These are phyloP conservation scores for Panorpa germanica DNA, from an alignment of 2,888 invertebrate genomes.

Conservation along the genomic window DNA sequence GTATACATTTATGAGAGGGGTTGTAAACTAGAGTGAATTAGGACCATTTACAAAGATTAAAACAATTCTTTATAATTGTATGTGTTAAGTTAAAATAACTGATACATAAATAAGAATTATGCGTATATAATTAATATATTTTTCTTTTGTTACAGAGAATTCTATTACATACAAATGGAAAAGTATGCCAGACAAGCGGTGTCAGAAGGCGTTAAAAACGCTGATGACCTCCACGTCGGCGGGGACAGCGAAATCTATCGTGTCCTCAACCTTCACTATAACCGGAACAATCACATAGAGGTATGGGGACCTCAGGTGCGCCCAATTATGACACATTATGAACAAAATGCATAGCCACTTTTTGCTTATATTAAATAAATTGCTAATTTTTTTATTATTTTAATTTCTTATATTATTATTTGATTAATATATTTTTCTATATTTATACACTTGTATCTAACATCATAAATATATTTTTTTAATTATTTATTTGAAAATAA, in stretches of 20 bases:
- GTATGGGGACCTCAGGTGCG: constrained; percentile 56
- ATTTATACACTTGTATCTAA: constrained; percentile 8
- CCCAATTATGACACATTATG: constrained; percentile 11
- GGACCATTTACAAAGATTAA: too few species aligned
- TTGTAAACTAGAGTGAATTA: too few species aligned
- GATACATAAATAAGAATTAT: too few species aligned
- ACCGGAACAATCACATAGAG: constrained; percentile 92
- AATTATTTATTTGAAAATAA: too few species aligned
- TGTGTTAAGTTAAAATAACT: too few species aligned
- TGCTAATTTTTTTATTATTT: constrained; percentile 5
- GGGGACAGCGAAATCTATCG: constrained; percentile 94
- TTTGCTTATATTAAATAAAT: constrained; percentile 4
- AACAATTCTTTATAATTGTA: too few species aligned
- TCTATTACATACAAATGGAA: constrained; percentile 99
- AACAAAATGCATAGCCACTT: too few species aligned
- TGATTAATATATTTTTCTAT: constrained; percentile 7
- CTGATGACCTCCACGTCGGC: constrained; percentile 85
- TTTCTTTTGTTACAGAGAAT: constrained; percentile 61
- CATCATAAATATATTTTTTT: too few species aligned
- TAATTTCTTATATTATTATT: constrained; percentile 9
- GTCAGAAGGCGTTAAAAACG: constrained; percentile 84
- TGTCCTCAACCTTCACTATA: constrained; percentile 96
- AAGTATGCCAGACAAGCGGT: constrained; percentile 98
- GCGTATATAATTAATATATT: constrained; percentile 7
- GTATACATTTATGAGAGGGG: too few species aligned